These are phyloP conservation scores for Oxyruncus cristatus DNA, from an alignment of 2,113 vertebrate genomes.

Conservation along the genomic window DNA sequence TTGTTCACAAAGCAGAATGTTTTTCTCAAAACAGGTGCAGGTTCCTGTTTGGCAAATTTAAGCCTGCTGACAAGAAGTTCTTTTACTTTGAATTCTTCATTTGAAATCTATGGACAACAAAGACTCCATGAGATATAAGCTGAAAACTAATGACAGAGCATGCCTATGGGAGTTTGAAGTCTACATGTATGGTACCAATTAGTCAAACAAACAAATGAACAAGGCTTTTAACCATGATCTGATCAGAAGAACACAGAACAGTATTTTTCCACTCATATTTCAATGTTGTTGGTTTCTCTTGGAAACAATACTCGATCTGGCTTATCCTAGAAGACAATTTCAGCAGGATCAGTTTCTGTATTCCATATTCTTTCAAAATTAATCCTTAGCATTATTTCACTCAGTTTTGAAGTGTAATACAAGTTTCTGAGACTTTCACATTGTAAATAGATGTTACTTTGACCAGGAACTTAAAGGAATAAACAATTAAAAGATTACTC, in stretches of 20 bases:
- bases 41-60: background rate
- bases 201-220: background rate
- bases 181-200: background rate
- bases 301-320: background rate
- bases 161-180: background rate
- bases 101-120: background rate
- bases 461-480: constrained; percentile 58
- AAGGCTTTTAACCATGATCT: background rate
- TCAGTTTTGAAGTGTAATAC: constrained; percentile 36
- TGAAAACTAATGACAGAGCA: background rate
- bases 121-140: background rate
- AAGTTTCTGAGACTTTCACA: constrained; percentile 49
- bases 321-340: background rate
- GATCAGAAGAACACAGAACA: background rate
- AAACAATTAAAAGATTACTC: constrained; percentile 73
- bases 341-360: background rate
- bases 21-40: background rate
- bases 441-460: constrained; percentile 37
- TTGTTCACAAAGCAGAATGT: background rate
- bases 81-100: background rate
- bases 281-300: background rate
- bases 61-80: background rate
- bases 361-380: constrained; percentile 10
- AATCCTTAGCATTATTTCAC: constrained; percentile 21
- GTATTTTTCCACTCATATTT: background rate